A percentile compares a stretch with the other conserved stretches of the same genome.
These are phyloP conservation scores for Sciurus carolinensis DNA, from an alignment of 2,797 vertebrate genomes.

Conservation along the genomic window DNA sequence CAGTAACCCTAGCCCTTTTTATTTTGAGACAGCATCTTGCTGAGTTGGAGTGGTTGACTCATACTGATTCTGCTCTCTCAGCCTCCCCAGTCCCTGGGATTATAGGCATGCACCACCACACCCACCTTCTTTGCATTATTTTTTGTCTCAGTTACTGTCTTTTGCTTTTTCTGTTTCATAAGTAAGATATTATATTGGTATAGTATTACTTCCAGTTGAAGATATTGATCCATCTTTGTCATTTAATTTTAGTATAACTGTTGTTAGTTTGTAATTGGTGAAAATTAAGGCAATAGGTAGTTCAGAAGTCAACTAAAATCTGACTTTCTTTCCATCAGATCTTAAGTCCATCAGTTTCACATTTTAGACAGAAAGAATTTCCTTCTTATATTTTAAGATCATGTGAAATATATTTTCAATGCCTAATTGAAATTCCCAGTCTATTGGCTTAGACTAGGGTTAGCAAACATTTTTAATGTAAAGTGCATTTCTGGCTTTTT, in stretches of 20 bases:
- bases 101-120: too few species aligned
- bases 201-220: conserved; percentile 30
- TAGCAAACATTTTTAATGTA: background rate
- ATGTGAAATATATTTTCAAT: conserved; percentile 56
- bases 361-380: conserved; percentile 8
- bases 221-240: background rate
- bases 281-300: conserved; percentile 18
- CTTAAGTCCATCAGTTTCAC: background rate
- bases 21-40: too few species aligned
- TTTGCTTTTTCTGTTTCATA: conserved; percentile 48
- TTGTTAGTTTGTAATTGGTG: background rate
- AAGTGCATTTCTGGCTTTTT: background rate
- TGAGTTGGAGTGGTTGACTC: too few species aligned
- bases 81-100: too few species aligned
- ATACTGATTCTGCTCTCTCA: too few species aligned
- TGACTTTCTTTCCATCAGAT: background rate
- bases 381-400: conserved; percentile 44
- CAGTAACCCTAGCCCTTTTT: too few species aligned
- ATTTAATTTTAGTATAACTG: conserved; percentile 6
- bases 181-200: background rate
- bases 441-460: background rate
- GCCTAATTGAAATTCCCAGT: conserved; percentile 28
- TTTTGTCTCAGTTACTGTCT: background rate
- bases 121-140: background rate
- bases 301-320: conserved; percentile 26